Percentiles rank a stretch among this genome's conserved stretches.
These are phyloP conservation scores for Neotoxoptera formosana DNA, from an alignment of 1,140 invertebrate genomes.

Conservation along the genomic window DNA sequence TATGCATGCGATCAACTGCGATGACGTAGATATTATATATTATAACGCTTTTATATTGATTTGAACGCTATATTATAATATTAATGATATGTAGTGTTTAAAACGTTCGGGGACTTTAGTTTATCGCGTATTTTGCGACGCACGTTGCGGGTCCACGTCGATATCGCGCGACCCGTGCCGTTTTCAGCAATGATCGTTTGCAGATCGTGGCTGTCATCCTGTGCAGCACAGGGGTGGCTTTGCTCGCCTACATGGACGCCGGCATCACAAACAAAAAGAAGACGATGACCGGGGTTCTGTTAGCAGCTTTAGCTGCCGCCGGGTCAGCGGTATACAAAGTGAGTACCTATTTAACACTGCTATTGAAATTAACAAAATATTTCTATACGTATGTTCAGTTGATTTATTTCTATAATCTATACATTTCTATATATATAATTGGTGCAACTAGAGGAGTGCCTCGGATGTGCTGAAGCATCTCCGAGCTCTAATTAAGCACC, in stretches of 20 bases:
- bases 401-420: too few species aligned
- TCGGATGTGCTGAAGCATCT: too few species aligned
- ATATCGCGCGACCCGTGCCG: not conserved
- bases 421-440: too few species aligned
- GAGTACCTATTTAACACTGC: slow-evolving; percentile 60
- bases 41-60: slow-evolving; percentile 13
- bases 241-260: slow-evolving; percentile 95
- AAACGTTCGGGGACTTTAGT: not conserved
- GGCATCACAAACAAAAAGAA: slow-evolving; percentile 79
- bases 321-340: slow-evolving; percentile 93
- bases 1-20: not conserved
- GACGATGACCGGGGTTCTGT: slow-evolving; percentile 88
- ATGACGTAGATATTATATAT: not conserved
- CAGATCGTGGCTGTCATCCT: slow-evolving; percentile 95
- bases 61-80: not conserved
- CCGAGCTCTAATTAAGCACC: too few species aligned
- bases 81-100: not conserved
- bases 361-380: not conserved
- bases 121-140: not conserved
- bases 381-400: not conserved
- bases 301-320: slow-evolving; percentile 86
- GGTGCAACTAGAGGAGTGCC: too few species aligned
- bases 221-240: slow-evolving; percentile 90
- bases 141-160: not conserved
- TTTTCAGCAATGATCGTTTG: slow-evolving; percentile 57